These are phyloP conservation scores for Dolichallabes microphthalmus DNA, from an alignment of 2,113 vertebrate species.

Conservation along the genomic window DNA sequence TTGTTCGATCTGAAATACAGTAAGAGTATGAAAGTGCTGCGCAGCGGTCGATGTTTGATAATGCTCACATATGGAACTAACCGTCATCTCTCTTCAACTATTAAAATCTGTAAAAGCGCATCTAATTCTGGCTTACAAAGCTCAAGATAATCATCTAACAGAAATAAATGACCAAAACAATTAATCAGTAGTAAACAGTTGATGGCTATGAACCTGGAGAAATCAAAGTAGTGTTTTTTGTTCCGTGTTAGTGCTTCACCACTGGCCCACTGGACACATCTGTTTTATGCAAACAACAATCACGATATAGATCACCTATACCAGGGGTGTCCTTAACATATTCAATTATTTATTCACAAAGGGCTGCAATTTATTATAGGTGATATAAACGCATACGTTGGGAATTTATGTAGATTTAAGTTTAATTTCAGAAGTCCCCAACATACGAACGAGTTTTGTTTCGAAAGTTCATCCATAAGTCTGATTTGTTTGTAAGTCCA, in stretches of 20 bases:
- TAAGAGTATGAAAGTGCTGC: background rate
- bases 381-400: no score
- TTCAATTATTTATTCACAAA: no score
- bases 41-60: background rate
- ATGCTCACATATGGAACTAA: background rate
- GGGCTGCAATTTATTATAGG: no score
- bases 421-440: no score
- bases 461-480: no score
- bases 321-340: no score
- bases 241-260: background rate
- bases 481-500: no score
- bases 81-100: background rate
- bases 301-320: no score
- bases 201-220: background rate
- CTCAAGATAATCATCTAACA: background rate
- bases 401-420: no score
- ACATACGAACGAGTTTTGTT: no score
- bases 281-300: background rate
- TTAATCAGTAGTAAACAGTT: conserved; percentile 1
- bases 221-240: background rate
- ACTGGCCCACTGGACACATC: conserved; percentile 1
- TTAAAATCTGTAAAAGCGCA: background rate
- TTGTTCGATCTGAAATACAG: background rate
- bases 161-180: background rate
- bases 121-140: background rate